Evolutionary conservation across 2,888 invertebrate species (phyloP).

Genomic region (Rhamphomyia laevipes): DNA sequence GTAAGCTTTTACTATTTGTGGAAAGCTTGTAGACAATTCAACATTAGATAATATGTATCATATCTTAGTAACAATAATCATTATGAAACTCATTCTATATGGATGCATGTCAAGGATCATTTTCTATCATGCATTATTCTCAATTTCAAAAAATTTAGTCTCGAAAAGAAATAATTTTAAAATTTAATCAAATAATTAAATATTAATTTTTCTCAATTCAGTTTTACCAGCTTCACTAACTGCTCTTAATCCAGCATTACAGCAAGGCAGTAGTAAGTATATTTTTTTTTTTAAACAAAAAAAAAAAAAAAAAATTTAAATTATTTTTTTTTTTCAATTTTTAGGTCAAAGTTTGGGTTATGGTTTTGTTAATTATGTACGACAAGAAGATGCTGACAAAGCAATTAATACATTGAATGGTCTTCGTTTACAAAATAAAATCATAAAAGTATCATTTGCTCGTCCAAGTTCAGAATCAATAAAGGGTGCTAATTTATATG

Average conservation of each 20-base stretch:
- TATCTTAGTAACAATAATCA: too few relatives aligned
- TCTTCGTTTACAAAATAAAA: slow-evolving; percentile 96
- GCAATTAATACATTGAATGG: slow-evolving; percentile 98
- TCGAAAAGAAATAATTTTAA: too few relatives aligned
- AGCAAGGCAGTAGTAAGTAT: slow-evolving; percentile 29
- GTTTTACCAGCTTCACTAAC: slow-evolving; percentile 36
- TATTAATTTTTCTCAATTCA: slow-evolving; percentile 16
- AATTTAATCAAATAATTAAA: too few relatives aligned
- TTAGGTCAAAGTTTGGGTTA: slow-evolving; percentile 95
- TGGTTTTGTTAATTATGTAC: slow-evolving; percentile 99
- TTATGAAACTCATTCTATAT: too few relatives aligned
- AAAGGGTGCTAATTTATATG: slow-evolving; percentile 96
- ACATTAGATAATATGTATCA: too few relatives aligned
- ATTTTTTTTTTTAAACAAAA: neutral
- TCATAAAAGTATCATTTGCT: slow-evolving; percentile 97
- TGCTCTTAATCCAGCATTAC: slow-evolving; percentile 35
- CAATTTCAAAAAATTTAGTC: too few relatives aligned
- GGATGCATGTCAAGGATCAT: too few relatives aligned
- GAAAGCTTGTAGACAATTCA: too few relatives aligned
- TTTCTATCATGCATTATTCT: too few relatives aligned
- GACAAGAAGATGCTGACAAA: slow-evolving; percentile 95
- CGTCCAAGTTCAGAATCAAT: slow-evolving; percentile 96
- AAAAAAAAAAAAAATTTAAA: neutral
- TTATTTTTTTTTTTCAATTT: neutral
- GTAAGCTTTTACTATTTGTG: too few relatives aligned